Conservation (phyloP, 2,888 invertebrate genomes). For the Sphecodes monilicornis region DNA sequence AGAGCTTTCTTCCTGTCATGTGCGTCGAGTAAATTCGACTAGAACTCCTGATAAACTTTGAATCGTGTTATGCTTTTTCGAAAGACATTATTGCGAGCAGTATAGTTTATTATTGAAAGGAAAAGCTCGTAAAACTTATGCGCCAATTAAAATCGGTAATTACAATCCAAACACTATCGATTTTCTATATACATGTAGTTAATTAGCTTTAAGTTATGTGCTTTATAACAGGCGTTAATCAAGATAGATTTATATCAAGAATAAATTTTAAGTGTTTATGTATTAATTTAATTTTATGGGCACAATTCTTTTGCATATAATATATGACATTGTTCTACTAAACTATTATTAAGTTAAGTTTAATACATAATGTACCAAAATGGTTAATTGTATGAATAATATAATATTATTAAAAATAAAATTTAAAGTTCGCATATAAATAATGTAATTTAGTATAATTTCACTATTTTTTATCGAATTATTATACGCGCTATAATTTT, state of each 20-base stretch:
- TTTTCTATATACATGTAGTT: neutral
- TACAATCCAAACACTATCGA: neutral
- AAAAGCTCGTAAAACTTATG: neutral
- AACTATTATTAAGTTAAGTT: neutral
- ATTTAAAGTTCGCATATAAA: neutral
- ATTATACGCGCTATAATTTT: neutral
- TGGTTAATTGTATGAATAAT: neutral
- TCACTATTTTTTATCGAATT: neutral
- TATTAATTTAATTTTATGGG: neutral
- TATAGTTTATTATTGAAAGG: neutral
- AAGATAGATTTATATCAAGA: too few species aligned
- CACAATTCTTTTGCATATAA: neutral
- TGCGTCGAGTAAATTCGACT: conserved; percentile 48
- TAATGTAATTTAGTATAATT: neutral
- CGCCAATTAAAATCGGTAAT: neutral
- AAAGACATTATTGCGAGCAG: neutral
- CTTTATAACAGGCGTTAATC: neutral
- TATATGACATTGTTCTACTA: neutral
- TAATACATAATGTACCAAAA: neutral
- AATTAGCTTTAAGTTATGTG: neutral
- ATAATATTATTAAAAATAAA: neutral
- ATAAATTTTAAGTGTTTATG: neutral
- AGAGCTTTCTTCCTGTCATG: conserved; percentile 37
- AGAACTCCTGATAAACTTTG: conserved; percentile 40
- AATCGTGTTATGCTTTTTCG: neutral